Evolutionary conservation across 2,888 invertebrate genomes (phyloP).

Genomic region (Eutolmus rufibarbis): DNA sequence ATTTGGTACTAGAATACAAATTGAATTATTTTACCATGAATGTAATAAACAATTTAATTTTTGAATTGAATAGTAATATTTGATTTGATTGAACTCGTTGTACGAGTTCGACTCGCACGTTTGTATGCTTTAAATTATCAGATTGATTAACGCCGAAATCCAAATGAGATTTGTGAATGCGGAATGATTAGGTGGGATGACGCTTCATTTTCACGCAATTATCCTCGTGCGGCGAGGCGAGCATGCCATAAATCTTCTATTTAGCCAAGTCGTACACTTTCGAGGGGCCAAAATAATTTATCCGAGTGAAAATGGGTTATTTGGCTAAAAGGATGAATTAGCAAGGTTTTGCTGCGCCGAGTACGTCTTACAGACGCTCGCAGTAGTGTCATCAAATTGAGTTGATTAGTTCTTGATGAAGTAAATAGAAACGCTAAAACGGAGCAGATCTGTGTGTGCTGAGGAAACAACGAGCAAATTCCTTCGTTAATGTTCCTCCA

Average conservation of each 20-base stretch:
- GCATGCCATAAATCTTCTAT: not conserved
- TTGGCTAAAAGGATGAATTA: slow-evolving; percentile 12
- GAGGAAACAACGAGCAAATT: not conserved
- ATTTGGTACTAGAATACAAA: too few relatives aligned
- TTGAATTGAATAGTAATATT: too few relatives aligned
- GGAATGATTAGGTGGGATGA: not conserved
- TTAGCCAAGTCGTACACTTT: not conserved
- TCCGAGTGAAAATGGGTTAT: slow-evolving; percentile 10
- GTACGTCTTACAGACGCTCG: not conserved
- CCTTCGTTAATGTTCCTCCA: slow-evolving; percentile 8
- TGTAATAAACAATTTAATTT: too few relatives aligned
- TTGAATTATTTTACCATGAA: too few relatives aligned
- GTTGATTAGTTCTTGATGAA: slow-evolving; percentile 11
- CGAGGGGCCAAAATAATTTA: not conserved
- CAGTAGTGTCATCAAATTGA: slow-evolving; percentile 23
- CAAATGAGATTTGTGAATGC: not conserved
- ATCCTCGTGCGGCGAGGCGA: not conserved
- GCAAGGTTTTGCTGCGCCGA: not conserved
- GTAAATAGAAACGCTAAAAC: not conserved
- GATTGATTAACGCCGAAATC: not conserved
- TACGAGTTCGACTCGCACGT: not conserved
- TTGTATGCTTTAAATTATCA: not conserved
- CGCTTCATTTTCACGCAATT: not conserved
- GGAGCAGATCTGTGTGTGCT: not conserved
- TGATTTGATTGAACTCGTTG: too few relatives aligned